phyloP scores from a whole-genome alignment of 2,113 vertebrate species.

The Strix aluco region DNA sequence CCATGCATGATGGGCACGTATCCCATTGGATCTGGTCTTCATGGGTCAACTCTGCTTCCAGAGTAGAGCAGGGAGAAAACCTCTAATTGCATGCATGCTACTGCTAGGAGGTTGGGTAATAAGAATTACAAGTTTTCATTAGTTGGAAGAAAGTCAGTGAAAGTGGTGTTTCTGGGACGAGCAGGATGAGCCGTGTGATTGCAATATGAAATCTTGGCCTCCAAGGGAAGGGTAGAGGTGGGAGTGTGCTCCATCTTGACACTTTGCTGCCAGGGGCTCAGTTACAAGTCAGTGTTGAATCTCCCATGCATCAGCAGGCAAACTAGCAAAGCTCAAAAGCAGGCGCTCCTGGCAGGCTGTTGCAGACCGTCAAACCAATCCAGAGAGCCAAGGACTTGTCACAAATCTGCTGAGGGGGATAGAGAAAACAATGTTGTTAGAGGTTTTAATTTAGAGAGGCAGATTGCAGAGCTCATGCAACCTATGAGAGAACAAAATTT shows the following conservation, averaged over 20 bases:
- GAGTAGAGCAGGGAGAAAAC: background rate
- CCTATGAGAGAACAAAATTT: background rate
- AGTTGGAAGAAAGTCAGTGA: background rate
- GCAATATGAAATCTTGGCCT: background rate
- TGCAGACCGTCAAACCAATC: background rate
- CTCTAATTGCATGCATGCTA: background rate
- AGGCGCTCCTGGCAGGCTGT: background rate
- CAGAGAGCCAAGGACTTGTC: background rate
- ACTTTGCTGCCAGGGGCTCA: background rate
- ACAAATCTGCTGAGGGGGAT: background rate
- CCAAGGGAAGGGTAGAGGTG: background rate
- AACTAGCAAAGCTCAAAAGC: background rate
- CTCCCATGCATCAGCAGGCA: accelerated
- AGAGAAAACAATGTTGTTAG: background rate
- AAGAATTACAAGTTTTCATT: background rate
- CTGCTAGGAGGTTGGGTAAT: background rate
- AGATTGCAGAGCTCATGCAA: background rate
- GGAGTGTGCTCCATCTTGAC: background rate
- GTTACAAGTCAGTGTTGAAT: background rate
- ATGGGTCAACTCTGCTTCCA: background rate
- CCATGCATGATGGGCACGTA: accelerated
- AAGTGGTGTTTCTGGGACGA: background rate
- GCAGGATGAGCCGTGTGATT: background rate
- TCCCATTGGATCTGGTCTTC: background rate
- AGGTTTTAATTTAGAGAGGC: background rate